Evolutionary conservation across 2,888 invertebrate species (phyloP), one percentile per base, ranked within the genome.

Genomic region (Cantharis rustica): DNA sequence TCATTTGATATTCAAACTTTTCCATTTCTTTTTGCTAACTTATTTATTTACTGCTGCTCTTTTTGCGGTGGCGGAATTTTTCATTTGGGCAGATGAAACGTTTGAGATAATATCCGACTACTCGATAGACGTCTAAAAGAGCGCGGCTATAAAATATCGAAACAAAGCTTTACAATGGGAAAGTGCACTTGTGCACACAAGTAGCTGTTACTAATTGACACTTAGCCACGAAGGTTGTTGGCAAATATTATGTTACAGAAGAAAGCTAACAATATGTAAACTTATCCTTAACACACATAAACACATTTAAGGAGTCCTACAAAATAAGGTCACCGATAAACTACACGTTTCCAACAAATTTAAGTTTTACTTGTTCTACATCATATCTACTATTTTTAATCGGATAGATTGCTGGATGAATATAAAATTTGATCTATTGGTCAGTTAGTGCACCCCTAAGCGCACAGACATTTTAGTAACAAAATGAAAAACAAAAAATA

Each of bases 191-290:
- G 84, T 80, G 77, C 75, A 80, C 82, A 85, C 84, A 85, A 87
- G 87, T 86, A 85, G 86, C 86, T 85, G 84, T 86, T 86, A 84
- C 86, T 86, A 86, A 86, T 86, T 86, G 86, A 86, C 86, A 87
- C 86, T 86, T 86, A 86, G 84, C 83, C 82, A 82, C 84, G 82
- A 82, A 84, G 84, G 80, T 84, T 84, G 83, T 84, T 84, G 81
- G 85, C 83, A 86, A 86, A 86, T 86, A 87, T 87, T 86, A 82
- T 82, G 83, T 87, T 87, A 83, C 87, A 84, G 82, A 79, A 83
- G 82, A 83, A 84, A 83, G 82, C 84, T 87, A 87, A 86, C 86
- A 86, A 86, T 85, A 85, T 85, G 86, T 86, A 87, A 87, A 86
- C 86, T 80, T 81, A 85, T 83, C 82, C 81, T 69, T 74, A 47